Percentiles rank a stretch among this genome's conserved stretches.
Conservation (phyloP, 2,888 invertebrate genomes). For the Ophonus ardosiacus region DNA sequence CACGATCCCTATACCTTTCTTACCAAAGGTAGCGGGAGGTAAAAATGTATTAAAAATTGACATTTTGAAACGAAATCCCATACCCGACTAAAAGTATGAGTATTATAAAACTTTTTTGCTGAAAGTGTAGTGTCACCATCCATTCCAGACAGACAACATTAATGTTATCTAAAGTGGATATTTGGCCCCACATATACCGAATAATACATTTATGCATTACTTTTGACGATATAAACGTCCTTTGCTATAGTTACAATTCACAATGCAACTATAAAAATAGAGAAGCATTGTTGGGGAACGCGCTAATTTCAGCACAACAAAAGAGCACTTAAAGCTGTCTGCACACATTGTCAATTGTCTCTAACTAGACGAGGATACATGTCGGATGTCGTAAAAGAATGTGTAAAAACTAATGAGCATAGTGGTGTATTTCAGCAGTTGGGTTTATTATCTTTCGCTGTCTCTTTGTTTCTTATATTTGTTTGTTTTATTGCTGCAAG, state of each 20-base stretch:
- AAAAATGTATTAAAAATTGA: too few species aligned
- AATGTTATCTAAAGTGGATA: background rate
- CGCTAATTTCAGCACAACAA: slow-evolving; percentile 26
- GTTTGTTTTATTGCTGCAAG: background rate
- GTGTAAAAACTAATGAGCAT: slow-evolving; percentile 39
- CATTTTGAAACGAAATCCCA: too few species aligned
- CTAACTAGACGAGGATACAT: slow-evolving; percentile 20
- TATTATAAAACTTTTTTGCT: too few species aligned
- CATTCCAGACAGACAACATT: background rate
- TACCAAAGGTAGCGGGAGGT: too few species aligned
- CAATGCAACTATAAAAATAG: background rate
- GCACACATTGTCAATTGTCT: slow-evolving; percentile 21
- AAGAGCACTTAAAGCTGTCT: slow-evolving; percentile 34
- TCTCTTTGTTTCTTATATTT: slow-evolving; percentile 3
- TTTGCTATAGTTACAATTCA: background rate
- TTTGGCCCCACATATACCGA: background rate
- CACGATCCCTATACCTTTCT: too few species aligned
- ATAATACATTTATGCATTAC: background rate
- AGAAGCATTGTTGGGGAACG: background rate
- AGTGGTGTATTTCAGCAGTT: background rate
- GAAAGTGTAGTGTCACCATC: too few species aligned
- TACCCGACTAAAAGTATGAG: too few species aligned
- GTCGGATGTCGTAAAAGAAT: slow-evolving; percentile 9
- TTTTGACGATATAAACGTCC: background rate
- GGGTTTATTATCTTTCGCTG: slow-evolving; percentile 13